Conservation (phyloP, 2,797 vertebrate genomes). For the Paramormyrops hopkinsi region DNA sequence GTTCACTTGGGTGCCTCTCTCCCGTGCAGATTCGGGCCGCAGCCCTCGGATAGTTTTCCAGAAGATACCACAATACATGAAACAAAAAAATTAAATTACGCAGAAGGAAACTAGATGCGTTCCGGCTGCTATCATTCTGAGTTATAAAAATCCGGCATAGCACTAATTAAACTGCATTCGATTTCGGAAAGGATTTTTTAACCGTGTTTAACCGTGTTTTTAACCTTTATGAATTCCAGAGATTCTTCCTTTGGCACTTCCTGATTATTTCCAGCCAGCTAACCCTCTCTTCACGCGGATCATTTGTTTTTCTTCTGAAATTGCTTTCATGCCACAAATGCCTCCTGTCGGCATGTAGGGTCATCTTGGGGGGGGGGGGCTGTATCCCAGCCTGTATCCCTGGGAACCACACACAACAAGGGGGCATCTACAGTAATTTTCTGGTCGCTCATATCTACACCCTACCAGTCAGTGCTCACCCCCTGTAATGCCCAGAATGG, state of each 20-base stretch:
- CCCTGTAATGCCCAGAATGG: neutral
- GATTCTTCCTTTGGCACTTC: neutral
- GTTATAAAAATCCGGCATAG: neutral
- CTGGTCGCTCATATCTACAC: neutral
- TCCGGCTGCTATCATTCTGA: neutral
- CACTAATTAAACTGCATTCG: neutral
- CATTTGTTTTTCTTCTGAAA: neutral
- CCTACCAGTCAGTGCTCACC: neutral
- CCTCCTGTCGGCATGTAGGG: neutral
- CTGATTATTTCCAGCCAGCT: neutral
- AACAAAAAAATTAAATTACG: neutral
- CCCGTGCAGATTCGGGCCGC: neutral
- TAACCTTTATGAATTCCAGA: neutral
- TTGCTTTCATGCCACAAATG: neutral
- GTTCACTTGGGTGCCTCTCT: neutral
- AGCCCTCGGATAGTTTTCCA: neutral
- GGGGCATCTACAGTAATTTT: neutral
- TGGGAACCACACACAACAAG: neutral
- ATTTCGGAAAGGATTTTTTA: neutral
- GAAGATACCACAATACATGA: neutral
- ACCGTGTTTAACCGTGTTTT: neutral
- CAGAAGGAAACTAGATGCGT: neutral
- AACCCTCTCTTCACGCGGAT: neutral
- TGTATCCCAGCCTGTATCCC: neutral
- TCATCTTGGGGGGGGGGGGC: neutral